phyloP scores from a whole-genome alignment of 2,113 vertebrate genomes.

The Cyprinodon tularosa region DNA sequence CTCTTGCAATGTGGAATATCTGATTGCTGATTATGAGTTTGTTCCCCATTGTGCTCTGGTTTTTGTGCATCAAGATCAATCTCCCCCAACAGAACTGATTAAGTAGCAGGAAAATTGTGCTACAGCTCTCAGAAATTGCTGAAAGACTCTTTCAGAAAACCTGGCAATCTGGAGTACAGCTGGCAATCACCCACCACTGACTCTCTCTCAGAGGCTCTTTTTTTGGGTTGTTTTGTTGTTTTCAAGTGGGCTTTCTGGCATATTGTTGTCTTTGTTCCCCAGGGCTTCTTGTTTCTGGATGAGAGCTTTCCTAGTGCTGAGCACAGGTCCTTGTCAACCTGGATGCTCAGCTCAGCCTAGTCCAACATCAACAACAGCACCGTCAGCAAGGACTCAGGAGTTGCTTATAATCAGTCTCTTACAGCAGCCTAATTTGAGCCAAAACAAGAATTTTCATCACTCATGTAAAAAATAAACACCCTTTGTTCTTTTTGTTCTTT shows the following conservation, averaged over 20 bases:
- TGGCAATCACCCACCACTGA: constrained; percentile 77
- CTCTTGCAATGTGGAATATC: constrained; percentile 72
- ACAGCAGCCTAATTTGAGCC: constrained; percentile 60
- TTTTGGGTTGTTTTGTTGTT: constrained; percentile 78
- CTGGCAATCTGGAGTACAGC: constrained; percentile 77
- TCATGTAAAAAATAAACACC: constrained; percentile 31
- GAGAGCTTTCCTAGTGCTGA: constrained; percentile 82
- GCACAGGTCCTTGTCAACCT: constrained; percentile 79
- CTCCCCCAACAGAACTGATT: constrained; percentile 76
- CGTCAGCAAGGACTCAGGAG: constrained; percentile 71
- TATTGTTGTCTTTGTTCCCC: constrained; percentile 80
- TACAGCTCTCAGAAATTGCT: constrained; percentile 72
- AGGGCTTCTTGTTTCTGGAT: constrained; percentile 81
- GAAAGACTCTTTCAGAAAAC: constrained; percentile 68
- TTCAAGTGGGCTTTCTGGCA: constrained; percentile 73
- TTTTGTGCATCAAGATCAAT: constrained; percentile 76
- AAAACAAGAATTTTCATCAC: constrained; percentile 33
- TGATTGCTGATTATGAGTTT: constrained; percentile 85
- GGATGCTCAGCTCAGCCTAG: constrained; percentile 67
- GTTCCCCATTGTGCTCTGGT: constrained; percentile 75
- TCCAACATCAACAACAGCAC: constrained; percentile 61
- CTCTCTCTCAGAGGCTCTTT: constrained; percentile 64
- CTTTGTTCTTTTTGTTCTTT: constrained; percentile 39
- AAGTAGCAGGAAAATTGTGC: constrained; percentile 76
- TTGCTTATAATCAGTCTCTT: constrained; percentile 65